These are phyloP conservation scores for Chloropsis hardwickii DNA, from an alignment of 2,113 vertebrate genomes.

Conservation along the genomic window DNA sequence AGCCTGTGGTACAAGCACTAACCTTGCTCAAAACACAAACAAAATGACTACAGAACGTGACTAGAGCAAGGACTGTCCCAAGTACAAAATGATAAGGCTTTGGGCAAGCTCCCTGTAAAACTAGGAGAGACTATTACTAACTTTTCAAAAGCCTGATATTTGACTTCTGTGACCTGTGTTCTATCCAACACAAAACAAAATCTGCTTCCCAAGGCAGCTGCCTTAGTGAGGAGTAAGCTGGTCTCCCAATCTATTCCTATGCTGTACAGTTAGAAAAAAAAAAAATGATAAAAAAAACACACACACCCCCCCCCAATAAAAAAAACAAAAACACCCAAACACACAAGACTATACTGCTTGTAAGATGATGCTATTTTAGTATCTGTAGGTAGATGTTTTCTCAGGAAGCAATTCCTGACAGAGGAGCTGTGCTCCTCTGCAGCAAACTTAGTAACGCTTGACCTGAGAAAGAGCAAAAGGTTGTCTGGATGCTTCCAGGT, in stretches of 20 bases:
- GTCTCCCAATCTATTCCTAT: not conserved
- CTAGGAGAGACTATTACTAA: not conserved
- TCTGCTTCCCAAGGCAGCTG: not conserved
- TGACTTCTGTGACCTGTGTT: not conserved
- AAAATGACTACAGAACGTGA: not conserved
- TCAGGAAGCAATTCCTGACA: not conserved
- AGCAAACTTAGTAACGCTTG: not conserved
- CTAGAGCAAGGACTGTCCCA: not conserved
- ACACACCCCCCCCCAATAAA: not conserved
- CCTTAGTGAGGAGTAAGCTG: not conserved
- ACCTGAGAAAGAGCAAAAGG: not conserved
- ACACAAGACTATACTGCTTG: not conserved
- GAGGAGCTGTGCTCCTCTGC: not conserved
- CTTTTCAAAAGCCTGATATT: not conserved
- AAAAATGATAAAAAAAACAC: not conserved
- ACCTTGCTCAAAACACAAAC: not conserved
- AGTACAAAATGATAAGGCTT: not conserved
- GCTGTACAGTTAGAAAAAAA: not conserved
- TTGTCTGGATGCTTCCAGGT: not conserved
- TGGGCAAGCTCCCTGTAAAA: not conserved
- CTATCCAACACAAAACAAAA: not conserved
- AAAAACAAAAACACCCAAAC: accelerated
- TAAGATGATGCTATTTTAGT: not conserved
- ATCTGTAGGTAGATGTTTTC: not conserved
- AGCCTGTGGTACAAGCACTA: not conserved